phyloP scores from a whole-genome alignment of 2,113 vertebrate genomes.

The Carassius carassius region DNA sequence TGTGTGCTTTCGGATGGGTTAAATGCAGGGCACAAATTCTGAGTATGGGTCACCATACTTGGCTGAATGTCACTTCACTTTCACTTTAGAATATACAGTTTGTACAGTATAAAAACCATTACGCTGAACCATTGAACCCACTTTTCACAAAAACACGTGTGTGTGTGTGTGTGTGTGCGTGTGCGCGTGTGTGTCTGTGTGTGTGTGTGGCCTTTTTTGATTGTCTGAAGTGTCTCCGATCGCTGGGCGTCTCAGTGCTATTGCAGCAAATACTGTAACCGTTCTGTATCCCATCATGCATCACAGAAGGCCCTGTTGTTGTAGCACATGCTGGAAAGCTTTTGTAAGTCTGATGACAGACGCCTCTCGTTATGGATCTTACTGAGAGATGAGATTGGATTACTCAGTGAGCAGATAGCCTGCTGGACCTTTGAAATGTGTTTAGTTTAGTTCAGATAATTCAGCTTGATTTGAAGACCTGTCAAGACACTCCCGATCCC shows the following conservation, averaged over 20 bases:
- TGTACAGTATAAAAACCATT: too few relatives aligned
- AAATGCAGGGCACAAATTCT: too few relatives aligned
- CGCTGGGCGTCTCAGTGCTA: neutral
- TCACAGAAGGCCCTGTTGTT: neutral
- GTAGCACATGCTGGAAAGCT: conserved; percentile 22
- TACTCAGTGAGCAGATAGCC: conserved; percentile 45
- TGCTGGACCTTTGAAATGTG: conserved; percentile 52
- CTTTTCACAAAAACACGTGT: too few relatives aligned
- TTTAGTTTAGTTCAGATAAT: conserved; percentile 37
- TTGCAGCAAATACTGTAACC: neutral
- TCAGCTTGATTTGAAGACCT: conserved; percentile 9
- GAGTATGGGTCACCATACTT: too few relatives aligned
- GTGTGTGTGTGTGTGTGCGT: too few relatives aligned
- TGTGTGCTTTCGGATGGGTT: too few relatives aligned
- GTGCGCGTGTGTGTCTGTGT: too few relatives aligned
- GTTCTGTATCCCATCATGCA: neutral
- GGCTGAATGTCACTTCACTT: too few relatives aligned
- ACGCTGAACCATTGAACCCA: too few relatives aligned
- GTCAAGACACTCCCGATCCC: neutral
- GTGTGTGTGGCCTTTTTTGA: neutral
- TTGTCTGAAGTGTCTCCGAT: neutral
- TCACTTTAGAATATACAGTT: too few relatives aligned
- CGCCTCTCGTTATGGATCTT: conserved; percentile 1
- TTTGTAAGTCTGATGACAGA: conserved; percentile 3
- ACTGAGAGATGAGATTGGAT: conserved; percentile 44